Percentiles rank a stretch among this genome's conserved stretches.
These are phyloP conservation scores for Aphelinus certus DNA, from an alignment of 1,140 invertebrate species.

Conservation along the genomic window DNA sequence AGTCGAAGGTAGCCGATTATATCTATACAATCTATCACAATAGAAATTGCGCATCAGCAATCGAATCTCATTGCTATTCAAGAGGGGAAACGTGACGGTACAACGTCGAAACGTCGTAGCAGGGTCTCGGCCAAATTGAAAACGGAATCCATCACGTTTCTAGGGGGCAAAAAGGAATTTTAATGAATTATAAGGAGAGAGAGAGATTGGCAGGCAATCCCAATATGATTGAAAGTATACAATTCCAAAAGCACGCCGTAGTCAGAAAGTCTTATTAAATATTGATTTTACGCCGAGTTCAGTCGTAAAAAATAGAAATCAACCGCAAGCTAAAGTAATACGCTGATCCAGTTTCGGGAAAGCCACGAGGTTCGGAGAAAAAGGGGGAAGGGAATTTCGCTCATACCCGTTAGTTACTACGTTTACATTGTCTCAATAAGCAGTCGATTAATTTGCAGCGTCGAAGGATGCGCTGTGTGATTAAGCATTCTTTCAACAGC, in stretches of 20 bases:
- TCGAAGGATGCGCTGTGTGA: constrained; percentile 28
- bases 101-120: constrained; percentile 55
- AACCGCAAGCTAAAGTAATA: too few species aligned
- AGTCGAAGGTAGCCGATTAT: background rate
- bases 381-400: too few species aligned
- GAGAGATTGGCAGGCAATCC: constrained; percentile 58
- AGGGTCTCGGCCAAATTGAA: constrained; percentile 63
- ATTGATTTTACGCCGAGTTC: too few species aligned
- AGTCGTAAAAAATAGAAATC: too few species aligned
- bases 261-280: too few species aligned
- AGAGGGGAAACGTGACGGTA: constrained; percentile 49
- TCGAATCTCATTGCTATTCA: constrained; percentile 63
- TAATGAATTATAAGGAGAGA: constrained; percentile 64
- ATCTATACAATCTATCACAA: constrained; percentile 17
- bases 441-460: background rate
- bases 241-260: constrained; percentile 38
- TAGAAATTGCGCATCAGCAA: constrained; percentile 39
- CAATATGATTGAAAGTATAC: constrained; percentile 56
- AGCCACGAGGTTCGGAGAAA: too few species aligned
- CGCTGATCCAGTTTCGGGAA: too few species aligned
- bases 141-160: constrained; percentile 66
- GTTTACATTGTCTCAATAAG: too few species aligned
- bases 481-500: constrained; percentile 10
- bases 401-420: too few species aligned
- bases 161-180: constrained; percentile 63